Conservation (phyloP, 2,888 invertebrate genomes). For the Crematogaster levior region DNA sequence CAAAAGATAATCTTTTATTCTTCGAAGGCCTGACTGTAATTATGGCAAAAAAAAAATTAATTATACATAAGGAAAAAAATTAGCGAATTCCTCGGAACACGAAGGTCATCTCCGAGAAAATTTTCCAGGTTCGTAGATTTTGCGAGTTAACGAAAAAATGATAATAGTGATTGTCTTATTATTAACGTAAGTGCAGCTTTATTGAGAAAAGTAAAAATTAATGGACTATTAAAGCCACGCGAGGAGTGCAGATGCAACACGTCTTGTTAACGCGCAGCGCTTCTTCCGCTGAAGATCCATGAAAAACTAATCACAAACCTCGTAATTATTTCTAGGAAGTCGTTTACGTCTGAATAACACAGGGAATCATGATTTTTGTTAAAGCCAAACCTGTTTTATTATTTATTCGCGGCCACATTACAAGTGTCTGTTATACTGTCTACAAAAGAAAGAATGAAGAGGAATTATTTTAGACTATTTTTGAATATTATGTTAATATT, state of each 20-base stretch:
- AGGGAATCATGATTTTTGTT: conserved; percentile 52
- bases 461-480: conserved; percentile 27
- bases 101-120: background rate
- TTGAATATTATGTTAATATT: conserved; percentile 9
- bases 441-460: conserved; percentile 42
- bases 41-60: background rate
- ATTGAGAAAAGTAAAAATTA: conserved; percentile 49
- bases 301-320: conserved; percentile 59
- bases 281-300: conserved; percentile 54
- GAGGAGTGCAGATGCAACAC: conserved; percentile 33
- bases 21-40: background rate
- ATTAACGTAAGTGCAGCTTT: conserved; percentile 52
- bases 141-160: background rate
- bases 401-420: conserved; percentile 36
- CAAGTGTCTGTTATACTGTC: conserved; percentile 47
- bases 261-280: conserved; percentile 58
- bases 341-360: conserved; percentile 48
- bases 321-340: conserved; percentile 64
- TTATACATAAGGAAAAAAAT: background rate
- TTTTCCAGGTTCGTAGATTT: background rate
- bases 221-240: conserved; percentile 57
- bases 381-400: conserved; percentile 58
- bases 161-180: conserved; percentile 49
- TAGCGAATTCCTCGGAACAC: background rate
- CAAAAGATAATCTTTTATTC: background rate